These are phyloP conservation scores for Peromyscus aztecus DNA, from an alignment of 2,797 vertebrate genomes.

Conservation along the genomic window DNA sequence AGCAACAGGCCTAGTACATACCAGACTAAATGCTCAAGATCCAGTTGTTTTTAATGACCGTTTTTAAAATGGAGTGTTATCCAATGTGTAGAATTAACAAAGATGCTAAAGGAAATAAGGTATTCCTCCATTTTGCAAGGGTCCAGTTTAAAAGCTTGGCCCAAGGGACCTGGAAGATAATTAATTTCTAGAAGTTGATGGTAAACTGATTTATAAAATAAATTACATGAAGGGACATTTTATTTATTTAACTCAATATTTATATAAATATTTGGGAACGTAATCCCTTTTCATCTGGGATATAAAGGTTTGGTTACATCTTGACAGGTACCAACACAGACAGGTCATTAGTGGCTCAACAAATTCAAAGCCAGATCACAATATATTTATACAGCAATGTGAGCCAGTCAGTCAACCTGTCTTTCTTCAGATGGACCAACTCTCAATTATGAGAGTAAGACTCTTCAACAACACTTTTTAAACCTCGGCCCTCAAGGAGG, in stretches of 20 bases:
- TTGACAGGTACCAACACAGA: background rate
- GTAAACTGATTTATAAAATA: conserved; percentile 29
- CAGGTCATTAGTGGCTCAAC: background rate
- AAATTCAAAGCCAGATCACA: background rate
- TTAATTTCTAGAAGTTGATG: conserved; percentile 24
- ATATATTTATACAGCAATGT: background rate
- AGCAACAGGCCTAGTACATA: background rate
- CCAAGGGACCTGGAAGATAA: background rate
- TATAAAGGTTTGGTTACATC: background rate
- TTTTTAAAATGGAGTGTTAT: background rate
- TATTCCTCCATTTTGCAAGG: background rate
- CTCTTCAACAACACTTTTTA: background rate
- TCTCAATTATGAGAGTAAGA: background rate
- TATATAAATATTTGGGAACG: conserved; percentile 5
- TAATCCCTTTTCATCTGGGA: conserved; percentile 12
- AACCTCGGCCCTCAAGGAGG: too few species aligned
- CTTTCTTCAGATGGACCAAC: background rate
- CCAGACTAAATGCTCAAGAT: background rate
- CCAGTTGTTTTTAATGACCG: conserved; percentile 2
- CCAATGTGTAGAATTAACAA: background rate
- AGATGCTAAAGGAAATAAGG: background rate
- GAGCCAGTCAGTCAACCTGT: background rate
- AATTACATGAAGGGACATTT: background rate
- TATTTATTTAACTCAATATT: conserved; percentile 10
- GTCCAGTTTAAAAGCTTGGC: background rate